These are phyloP conservation scores for Alviniconcha strummeri DNA, from an alignment of 2,888 invertebrate species.

Conservation along the genomic window DNA sequence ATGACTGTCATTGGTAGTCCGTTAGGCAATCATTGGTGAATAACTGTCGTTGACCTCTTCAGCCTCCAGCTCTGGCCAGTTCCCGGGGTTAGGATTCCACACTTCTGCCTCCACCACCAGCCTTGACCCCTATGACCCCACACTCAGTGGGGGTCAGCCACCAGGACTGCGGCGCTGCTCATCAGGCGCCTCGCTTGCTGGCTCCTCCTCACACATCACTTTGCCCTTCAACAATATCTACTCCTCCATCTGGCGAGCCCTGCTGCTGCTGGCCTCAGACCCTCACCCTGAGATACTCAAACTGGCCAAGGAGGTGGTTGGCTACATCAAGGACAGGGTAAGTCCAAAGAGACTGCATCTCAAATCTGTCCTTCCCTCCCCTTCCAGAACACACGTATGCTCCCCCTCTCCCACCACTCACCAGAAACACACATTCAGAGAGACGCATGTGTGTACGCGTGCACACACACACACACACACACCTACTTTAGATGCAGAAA, in stretches of 20 bases:
- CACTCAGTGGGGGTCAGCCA: neutral
- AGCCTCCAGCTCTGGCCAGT: constrained; percentile 35
- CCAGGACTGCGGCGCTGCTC: constrained; percentile 51
- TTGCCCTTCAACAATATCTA: constrained; percentile 78
- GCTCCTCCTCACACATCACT: constrained; percentile 33
- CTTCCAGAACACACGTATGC: no score
- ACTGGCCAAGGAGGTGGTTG: constrained; percentile 86
- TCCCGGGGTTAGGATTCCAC: constrained; percentile 21
- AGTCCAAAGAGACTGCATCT: constrained; percentile 30
- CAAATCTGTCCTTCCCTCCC: no score
- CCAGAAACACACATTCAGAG: no score
- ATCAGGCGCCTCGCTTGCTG: constrained; percentile 57
- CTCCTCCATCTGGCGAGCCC: constrained; percentile 90
- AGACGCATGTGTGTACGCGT: no score
- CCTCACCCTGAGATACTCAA: constrained; percentile 88
- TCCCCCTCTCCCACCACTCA: no score
- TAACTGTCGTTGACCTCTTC: neutral
- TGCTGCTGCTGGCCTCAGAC: constrained; percentile 87
- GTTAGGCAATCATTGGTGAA: no score
- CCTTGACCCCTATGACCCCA: constrained; percentile 32
- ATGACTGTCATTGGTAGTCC: no score
- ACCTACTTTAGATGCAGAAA: no score
- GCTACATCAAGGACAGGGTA: constrained; percentile 83
- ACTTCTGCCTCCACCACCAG: constrained; percentile 32
- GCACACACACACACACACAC: no score